phyloP scores from a whole-genome alignment of 2,888 invertebrate species.

The Metallyticus violacea region DNA sequence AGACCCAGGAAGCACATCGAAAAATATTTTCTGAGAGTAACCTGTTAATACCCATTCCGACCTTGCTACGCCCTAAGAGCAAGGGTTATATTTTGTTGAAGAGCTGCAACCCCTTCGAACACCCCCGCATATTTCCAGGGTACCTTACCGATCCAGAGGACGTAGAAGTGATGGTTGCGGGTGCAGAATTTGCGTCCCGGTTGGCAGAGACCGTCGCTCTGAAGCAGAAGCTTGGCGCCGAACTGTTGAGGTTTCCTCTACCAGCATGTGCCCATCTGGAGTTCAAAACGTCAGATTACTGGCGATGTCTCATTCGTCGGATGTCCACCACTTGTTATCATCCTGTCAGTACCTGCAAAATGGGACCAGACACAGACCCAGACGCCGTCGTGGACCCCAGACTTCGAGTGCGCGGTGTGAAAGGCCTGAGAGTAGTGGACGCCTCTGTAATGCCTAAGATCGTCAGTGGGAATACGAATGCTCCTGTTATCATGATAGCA shows the following conservation, averaged over 20 bases:
- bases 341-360: constrained; percentile 28
- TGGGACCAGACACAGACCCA: constrained; percentile 23
- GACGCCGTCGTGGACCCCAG: constrained; percentile 27
- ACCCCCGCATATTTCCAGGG: constrained; percentile 61
- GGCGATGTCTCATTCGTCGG: constrained; percentile 54
- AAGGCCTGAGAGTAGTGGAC: constrained; percentile 28
- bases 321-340: constrained; percentile 27
- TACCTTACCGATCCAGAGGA: constrained; percentile 60
- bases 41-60: constrained; percentile 46
- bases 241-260: constrained; percentile 56
- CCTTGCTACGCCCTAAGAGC: constrained; percentile 52
- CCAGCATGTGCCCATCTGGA: constrained; percentile 61
- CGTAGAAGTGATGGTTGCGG: constrained; percentile 51
- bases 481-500: constrained; percentile 30
- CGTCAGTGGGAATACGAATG: constrained; percentile 31
- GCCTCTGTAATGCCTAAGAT: constrained; percentile 31
- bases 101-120: constrained; percentile 55
- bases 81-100: constrained; percentile 54
- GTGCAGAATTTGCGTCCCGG: constrained; percentile 47
- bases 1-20: background rate
- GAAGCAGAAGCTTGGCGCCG: constrained; percentile 41
- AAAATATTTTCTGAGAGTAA: background rate
- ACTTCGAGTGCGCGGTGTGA: constrained; percentile 25
- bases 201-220: constrained; percentile 48
- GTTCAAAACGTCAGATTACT: constrained; percentile 50